phyloP scores from a whole-genome alignment of 1,140 invertebrate species.

The Dendrolimus punctatus region DNA sequence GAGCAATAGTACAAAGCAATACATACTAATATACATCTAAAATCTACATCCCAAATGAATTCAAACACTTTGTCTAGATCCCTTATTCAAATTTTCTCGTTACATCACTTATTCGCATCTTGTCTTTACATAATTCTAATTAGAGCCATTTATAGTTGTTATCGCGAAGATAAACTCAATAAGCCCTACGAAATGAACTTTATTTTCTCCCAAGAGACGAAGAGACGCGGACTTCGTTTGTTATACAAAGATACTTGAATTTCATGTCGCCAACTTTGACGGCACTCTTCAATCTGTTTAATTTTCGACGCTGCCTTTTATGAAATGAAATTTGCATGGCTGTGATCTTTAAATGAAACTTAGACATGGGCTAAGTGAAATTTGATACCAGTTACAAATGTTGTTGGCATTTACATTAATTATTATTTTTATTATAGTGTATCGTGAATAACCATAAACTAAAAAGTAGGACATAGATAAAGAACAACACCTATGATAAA shows the following conservation, averaged over 20 bases:
- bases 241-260: slow-evolving; percentile 5
- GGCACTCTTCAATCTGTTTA: slow-evolving; percentile 9
- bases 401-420: not conserved
- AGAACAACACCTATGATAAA: too few species aligned
- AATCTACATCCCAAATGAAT: too few species aligned
- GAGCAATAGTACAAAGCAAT: too few species aligned
- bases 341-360: slow-evolving; percentile 5
- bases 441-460: too few species aligned
- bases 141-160: too few species aligned
- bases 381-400: too few species aligned
- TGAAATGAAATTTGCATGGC: slow-evolving; percentile 8
- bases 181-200: too few species aligned
- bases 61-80: too few species aligned
- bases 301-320: slow-evolving; percentile 8
- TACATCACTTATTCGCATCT: slow-evolving; percentile 1
- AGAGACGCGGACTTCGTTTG: not conserved
- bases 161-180: too few species aligned
- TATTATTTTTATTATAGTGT: not conserved
- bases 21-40: too few species aligned
- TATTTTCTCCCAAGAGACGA: too few species aligned
- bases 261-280: slow-evolving; percentile 6
- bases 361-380: not conserved
- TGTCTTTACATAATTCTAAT: not conserved
- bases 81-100: not conserved
- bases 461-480: too few species aligned